Evolutionary conservation across 2,888 invertebrate genomes (phyloP).

Genomic region (Ecliptopera silaceata): DNA sequence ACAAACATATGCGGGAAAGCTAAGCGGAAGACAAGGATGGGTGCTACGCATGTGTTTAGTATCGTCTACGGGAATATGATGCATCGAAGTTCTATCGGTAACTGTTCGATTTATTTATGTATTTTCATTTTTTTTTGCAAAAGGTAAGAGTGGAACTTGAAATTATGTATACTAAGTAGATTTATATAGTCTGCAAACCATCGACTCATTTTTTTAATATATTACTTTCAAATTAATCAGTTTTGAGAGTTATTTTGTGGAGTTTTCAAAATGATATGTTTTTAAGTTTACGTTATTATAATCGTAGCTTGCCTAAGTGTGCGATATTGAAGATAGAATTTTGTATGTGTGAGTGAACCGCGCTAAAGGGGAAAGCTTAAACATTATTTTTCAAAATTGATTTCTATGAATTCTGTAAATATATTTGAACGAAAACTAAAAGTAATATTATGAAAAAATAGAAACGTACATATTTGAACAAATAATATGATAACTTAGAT

Average conservation of each 20-base stretch:
- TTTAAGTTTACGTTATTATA: conserved; percentile 5
- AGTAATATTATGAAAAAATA: too few relatives aligned
- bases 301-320: conserved; percentile 25
- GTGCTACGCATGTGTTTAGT: conserved; percentile 68
- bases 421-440: too few relatives aligned
- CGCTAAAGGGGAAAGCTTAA: conserved; percentile 66
- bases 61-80: conserved; percentile 72
- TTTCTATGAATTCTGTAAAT: too few relatives aligned
- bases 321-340: conserved; percentile 35
- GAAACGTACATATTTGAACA: too few relatives aligned
- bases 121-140: conserved; percentile 61
- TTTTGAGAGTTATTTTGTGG: not conserved
- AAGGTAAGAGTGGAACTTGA: conserved; percentile 61
- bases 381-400: not conserved
- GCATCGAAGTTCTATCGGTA: conserved; percentile 80
- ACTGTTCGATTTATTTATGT: conserved; percentile 74
- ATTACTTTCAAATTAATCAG: not conserved
- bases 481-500: too few relatives aligned
- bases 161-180: conserved; percentile 32
- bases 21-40: conserved; percentile 48
- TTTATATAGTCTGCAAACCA: not conserved
- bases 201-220: conserved; percentile 12
- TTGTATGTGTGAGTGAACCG: conserved; percentile 60
- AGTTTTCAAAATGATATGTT: conserved; percentile 1
- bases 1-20: conserved; percentile 57